Percentiles rank a stretch among this genome's conserved stretches.
phyloP scores from a whole-genome alignment of 2,888 invertebrate species.

The Meliscaeva auricollis region DNA sequence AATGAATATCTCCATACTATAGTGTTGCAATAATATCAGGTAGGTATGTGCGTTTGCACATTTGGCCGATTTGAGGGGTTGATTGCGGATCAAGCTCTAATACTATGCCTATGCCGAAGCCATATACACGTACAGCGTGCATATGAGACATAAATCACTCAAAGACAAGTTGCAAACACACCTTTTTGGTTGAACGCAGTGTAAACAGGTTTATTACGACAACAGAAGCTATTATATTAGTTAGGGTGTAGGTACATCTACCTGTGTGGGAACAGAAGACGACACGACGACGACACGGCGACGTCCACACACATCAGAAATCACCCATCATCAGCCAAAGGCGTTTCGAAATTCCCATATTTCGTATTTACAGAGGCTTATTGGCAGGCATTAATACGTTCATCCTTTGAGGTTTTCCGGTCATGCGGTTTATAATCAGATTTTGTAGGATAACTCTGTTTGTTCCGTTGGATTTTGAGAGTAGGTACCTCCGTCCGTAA shows the following conservation, averaged over 20 bases:
- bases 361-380: conserved; percentile 67
- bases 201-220: conserved; percentile 61
- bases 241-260: background rate
- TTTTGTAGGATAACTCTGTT: conserved; percentile 40
- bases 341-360: conserved; percentile 48
- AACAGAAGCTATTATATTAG: background rate
- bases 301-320: background rate
- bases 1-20: conserved; percentile 12
- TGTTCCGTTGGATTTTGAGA: conserved; percentile 37
- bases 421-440: conserved; percentile 73
- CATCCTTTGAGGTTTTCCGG: conserved; percentile 73
- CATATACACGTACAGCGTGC: too few species aligned
- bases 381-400: conserved; percentile 69
- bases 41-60: background rate
- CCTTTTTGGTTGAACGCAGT: conserved; percentile 42
- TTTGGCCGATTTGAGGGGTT: too few species aligned
- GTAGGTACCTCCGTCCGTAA: conserved; percentile 21
- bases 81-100: conserved; percentile 22
- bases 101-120: background rate
- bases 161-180: conserved; percentile 60
- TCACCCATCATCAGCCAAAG: conserved; percentile 15
- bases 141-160: conserved; percentile 50
- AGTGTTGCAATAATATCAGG: conserved; percentile 8
- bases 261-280: background rate
- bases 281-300: background rate